Evolutionary conservation across 1,140 invertebrate genomes (phyloP), one percentile per base, ranked within the genome.

Genomic region (Drepana arcuata): DNA sequence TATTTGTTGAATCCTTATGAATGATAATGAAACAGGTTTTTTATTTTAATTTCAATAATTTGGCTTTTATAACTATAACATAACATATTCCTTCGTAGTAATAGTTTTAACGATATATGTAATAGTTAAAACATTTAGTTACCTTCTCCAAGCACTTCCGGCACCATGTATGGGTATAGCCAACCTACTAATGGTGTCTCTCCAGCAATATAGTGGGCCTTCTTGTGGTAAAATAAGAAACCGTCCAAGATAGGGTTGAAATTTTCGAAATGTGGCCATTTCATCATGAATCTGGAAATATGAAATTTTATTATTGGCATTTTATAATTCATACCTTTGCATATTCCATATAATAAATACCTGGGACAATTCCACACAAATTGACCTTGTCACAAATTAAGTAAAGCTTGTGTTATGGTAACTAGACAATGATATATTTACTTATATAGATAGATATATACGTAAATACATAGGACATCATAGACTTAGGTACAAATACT

Each of bases 161-260:
- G 86, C 6, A 96, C 57, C 95, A 96, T 96, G 64, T 88, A 96
- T 0, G 91, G 86, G 65, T 93, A 95, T 0, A 97, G 78, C 95
- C 95, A 97, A 1, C 91, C 90, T 0, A 96, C 93, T 7, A 98
- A 74, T 0, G 96, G 95, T 0, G 94, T 95, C 18, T 83, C 68
- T 7, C 93, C 93, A 48, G 88, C 86, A 5, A 86, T 87, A 53
- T 98, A 98, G 48, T 90, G 88, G 0, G 88, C 88, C 46, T 88
- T 84, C 53, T 90, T 90, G 65, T 96, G 93, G 66, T 93, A 95
- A 78, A 95, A 95, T 13, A 95, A 63, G 9, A 95, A 63, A 0
- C 94, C 94, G 77, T 95, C 93, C 14, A 94, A 51, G 12, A 60
- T 36, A 1, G 87, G 73, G 15, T 62, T 41, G 25, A 62, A 38